Percentiles rank a stretch among this genome's conserved stretches.
Conservation (phyloP, 2,888 invertebrate species). For the Macrosiphum euphorbiae region DNA sequence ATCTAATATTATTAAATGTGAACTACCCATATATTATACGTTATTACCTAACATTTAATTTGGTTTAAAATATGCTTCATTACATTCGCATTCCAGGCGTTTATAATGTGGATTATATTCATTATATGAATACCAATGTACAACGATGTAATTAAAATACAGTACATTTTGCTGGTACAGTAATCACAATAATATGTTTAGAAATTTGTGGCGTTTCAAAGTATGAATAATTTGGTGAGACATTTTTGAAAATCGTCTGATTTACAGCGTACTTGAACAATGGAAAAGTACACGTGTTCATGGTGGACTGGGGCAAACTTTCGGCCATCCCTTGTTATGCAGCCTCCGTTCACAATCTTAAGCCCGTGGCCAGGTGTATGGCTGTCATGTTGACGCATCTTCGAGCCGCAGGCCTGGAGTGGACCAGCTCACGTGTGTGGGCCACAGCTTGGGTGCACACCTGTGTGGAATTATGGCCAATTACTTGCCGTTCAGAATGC, state of each 20-base stretch:
- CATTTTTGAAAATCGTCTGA: not conserved
- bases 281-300: slow-evolving; percentile 81
- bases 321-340: slow-evolving; percentile 79
- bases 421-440: slow-evolving; percentile 80
- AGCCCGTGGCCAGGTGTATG: slow-evolving; percentile 79
- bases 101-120: not conserved
- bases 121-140: not conserved
- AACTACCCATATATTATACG: not conserved
- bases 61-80: not conserved
- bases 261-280: slow-evolving; percentile 78
- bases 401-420: slow-evolving; percentile 77
- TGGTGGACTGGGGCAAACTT: slow-evolving; percentile 84
- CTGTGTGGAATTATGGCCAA: slow-evolving; percentile 83
- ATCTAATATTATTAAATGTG: not conserved
- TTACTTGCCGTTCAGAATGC: slow-evolving; percentile 80
- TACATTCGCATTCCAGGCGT: not conserved
- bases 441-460: slow-evolving; percentile 81
- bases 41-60: not conserved
- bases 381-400: slow-evolving; percentile 77
- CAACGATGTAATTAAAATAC: not conserved
- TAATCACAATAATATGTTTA: not conserved
- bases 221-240: not conserved
- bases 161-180: not conserved
- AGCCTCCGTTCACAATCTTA: slow-evolving; percentile 82
- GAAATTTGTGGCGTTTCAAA: not conserved